Evolutionary conservation across 1,140 invertebrate genomes (phyloP).

Genomic region (Drosophila serrata): DNA sequence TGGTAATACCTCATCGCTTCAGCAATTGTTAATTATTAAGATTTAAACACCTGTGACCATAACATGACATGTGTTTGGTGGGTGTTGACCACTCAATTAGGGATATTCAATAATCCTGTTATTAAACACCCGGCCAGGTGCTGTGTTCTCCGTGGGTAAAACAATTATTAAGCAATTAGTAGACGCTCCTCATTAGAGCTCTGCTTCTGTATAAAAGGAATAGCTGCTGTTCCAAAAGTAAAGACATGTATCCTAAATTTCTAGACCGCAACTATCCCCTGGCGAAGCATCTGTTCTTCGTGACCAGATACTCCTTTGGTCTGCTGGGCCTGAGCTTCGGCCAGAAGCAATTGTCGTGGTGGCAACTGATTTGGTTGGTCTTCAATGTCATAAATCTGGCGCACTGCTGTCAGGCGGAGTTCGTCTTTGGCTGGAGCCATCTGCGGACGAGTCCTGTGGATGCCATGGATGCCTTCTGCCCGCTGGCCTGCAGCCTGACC

Average conservation of each 20-base stretch:
- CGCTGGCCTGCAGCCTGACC: constrained; percentile 61
- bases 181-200: neutral
- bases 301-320: constrained; percentile 60
- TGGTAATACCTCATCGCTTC: neutral
- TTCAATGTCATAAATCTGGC: constrained; percentile 65
- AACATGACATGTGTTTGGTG: constrained; percentile 16
- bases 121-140: constrained; percentile 38
- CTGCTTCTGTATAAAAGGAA: constrained; percentile 32
- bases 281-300: constrained; percentile 64
- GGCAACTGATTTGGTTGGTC: constrained; percentile 34
- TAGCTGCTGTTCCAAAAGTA: neutral
- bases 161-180: constrained; percentile 41
- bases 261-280: constrained; percentile 51
- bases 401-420: constrained; percentile 69
- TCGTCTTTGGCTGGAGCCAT: constrained; percentile 60
- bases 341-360: neutral
- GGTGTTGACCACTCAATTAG: constrained; percentile 38
- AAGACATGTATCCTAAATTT: constrained; percentile 56
- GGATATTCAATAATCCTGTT: constrained; percentile 21
- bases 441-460: constrained; percentile 51
- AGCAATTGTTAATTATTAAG: constrained; percentile 16
- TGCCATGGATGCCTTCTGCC: constrained; percentile 72
- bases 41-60: neutral
- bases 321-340: constrained; percentile 54
- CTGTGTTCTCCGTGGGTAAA: constrained; percentile 5